Evolutionary conservation across 2,888 invertebrate species (phyloP), one percentile per base, ranked within the genome.

Genomic region (Tipula confusa): DNA sequence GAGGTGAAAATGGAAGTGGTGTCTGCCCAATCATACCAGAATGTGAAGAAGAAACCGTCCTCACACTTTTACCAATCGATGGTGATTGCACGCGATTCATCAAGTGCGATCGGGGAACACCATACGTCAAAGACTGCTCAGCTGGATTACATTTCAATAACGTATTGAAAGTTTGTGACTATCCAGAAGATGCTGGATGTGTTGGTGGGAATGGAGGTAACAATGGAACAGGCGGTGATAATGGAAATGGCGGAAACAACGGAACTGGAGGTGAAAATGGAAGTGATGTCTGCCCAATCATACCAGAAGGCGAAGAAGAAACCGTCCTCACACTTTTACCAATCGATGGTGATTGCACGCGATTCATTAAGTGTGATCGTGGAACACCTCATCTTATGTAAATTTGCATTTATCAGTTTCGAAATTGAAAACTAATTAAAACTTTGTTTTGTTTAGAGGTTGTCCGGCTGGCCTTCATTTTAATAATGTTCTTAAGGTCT

Each of bases 391-490:
- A 81, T n/a, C 3, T 29, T 7, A 81, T n/a, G 80, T 79, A 79
- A 79, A 3, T n/a, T 7, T 31, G 7, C 31, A 7, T 31, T 5
- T 31, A 31, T 31, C 7, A 5, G 3, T 31, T 31, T 5, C 31
- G 31, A 5, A 31, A 31, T 36, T 43, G 1, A n/a, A n/a, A 0
- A n/a, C n/a, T n/a, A 3, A 2, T 43, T n/a, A n/a, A 43, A 11
- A 36, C n/a, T 13, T 43, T 43, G n/a, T n/a, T 43, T 38, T 38
- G 13, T 38, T 13, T 38, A 80, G 80, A 13, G 7, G 11, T 82
- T 82, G 82, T 82, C 82, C 82, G 9, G 82, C 15, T 13, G 31
- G 11, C 29, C 11, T 82, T 6, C 82, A 82, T 33, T 82, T 82
- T 18, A 82, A 82, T n/a, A 82, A 33, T 18, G 11, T 82, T 7